These are phyloP conservation scores for Polypedilum vanderplanki DNA, from an alignment of 1,140 invertebrate genomes.

Conservation along the genomic window DNA sequence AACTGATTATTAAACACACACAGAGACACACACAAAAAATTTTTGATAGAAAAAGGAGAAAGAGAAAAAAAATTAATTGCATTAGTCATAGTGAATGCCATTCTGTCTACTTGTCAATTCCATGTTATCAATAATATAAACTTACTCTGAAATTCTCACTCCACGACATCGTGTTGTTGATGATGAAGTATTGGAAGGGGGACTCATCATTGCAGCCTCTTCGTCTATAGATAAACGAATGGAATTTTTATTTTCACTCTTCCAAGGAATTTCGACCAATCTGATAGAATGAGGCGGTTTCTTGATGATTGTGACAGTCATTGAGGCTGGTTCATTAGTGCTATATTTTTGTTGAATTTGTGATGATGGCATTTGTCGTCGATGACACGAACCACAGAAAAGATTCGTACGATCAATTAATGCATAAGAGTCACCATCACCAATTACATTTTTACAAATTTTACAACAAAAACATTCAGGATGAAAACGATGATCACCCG, in stretches of 20 bases:
- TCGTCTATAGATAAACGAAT: conserved; percentile 42
- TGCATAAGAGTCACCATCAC: conserved; percentile 86
- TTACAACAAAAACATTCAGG: conserved; percentile 89
- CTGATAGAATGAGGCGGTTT: conserved; percentile 69
- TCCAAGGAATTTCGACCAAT: conserved; percentile 64
- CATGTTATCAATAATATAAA: conserved; percentile 33
- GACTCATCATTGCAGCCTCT: conserved; percentile 48
- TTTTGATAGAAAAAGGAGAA: background rate
- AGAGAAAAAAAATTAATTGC: background rate
- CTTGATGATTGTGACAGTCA: conserved; percentile 23
- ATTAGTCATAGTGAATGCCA: conserved; percentile 18
- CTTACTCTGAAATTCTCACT: conserved; percentile 57
- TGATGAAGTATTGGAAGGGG: conserved; percentile 43
- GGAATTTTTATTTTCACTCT: conserved; percentile 37
- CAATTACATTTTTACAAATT: conserved; percentile 75
- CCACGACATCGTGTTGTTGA: conserved; percentile 44
- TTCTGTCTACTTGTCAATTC: too few relatives aligned
- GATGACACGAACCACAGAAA: conserved; percentile 67
- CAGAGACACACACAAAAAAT: background rate
- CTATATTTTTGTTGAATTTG: conserved; percentile 29
- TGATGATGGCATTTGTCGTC: conserved; percentile 47
- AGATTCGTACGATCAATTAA: conserved; percentile 80
- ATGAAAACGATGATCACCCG: conserved; percentile 90
- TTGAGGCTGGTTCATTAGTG: background rate
- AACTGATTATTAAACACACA: background rate